Percentiles rank a stretch among this genome's conserved stretches.
These are phyloP conservation scores for Cercocebus atys DNA, from an alignment of 2,113 vertebrate species.

Conservation along the genomic window DNA sequence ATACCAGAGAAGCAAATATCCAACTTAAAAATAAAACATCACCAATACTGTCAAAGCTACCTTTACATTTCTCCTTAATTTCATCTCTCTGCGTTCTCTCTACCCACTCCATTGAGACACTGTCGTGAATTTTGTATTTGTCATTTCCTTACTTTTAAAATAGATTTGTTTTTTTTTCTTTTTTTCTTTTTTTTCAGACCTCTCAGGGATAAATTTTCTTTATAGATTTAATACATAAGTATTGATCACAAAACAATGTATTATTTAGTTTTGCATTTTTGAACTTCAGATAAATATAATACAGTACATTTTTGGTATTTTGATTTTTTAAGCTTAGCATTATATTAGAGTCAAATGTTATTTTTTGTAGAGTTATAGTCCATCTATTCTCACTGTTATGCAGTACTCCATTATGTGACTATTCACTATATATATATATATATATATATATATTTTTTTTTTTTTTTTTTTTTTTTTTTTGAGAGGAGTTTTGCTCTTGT, in stretches of 20 bases:
- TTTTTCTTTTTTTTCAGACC: too few relatives aligned
- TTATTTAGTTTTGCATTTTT: conserved; percentile 8
- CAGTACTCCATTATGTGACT: background rate
- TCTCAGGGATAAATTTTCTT: background rate
- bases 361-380: background rate
- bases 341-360: background rate
- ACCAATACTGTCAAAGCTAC: background rate
- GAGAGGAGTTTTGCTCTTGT: too few relatives aligned
- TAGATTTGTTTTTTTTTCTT: background rate
- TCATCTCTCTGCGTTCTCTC: background rate
- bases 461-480: too few relatives aligned
- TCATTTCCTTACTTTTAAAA: background rate
- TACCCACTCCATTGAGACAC: background rate
- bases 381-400: background rate
- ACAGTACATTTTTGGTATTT: background rate
- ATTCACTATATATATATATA: background rate
- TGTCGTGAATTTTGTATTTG: background rate
- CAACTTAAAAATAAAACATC: background rate
- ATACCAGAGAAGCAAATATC: background rate
- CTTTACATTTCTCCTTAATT: conserved; percentile 7
- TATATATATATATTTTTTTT: too few relatives aligned
- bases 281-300: background rate
- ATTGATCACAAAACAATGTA: background rate
- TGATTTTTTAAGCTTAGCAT: background rate
- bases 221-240: background rate